Base-by-base conservation (phyloP, 2,888 invertebrate genomes). In the Corythucha ciliata region DNA sequence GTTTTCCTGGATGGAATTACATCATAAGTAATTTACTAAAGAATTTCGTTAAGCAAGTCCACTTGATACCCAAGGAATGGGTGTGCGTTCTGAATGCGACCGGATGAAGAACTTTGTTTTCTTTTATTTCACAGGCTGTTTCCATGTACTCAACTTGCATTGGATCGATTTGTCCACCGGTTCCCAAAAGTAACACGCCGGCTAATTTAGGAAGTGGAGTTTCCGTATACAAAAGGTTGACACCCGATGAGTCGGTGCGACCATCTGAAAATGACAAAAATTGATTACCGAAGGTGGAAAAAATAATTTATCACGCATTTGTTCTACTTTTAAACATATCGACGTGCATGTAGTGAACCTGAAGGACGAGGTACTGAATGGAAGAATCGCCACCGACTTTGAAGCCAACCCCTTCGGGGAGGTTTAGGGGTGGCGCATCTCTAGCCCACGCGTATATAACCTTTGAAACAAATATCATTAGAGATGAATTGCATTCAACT, bases 21-120 rank as follows among this genome's bases (percentile, higher is more conserved):
- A n/a, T n/a, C n/a, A n/a, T 6, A 24, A 6, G 10, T 7, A 16
- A 5, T 24, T 8, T 21, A 32, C 5, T 10, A 25, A 42, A 42
- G 8, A 32, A n/a, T 12, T 25, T 5, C 42, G 10, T 20, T 8
- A 10, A 27, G 20, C 22, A 36, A 18, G 10, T 25, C 37, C 24
- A 18, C 16, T 14, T 10, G 8, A 27, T 4, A 72, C 91, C 90
- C 49, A 94, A 75, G 21, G 79, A 75, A 64, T 98, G 97, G 0
- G 97, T 94, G 66, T 98, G 97, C 0, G 87, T 87, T 57, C 97
- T 78, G 71, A 87, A 97, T 0, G 93, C 94, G 70, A 98, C 91
- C 0, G 97, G 98, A 72, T 93, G 80, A 42, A 98, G 78, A 4
- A 78, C 77, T 67, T 91, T 88, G 48, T 85, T 74, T 65, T 90